Conservation (phyloP, 2,113 vertebrate species). For the Raja brachyura region DNA sequence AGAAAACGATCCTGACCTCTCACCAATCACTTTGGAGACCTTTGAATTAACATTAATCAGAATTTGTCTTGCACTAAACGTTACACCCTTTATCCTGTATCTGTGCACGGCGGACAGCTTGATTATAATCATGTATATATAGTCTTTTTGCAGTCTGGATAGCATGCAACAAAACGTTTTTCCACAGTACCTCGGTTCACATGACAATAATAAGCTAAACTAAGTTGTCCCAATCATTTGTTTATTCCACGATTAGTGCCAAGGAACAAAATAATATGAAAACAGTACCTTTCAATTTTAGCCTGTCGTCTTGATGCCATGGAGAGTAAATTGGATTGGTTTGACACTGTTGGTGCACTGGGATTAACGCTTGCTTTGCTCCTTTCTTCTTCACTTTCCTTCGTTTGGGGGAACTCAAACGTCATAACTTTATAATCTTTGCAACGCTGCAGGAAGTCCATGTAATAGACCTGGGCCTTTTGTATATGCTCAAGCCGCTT, state of each 20-base stretch:
- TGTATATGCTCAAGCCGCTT: conserved; percentile 65
- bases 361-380: background rate
- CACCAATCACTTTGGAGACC: too few species aligned
- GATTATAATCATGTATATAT: too few species aligned
- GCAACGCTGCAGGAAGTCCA: conserved; percentile 69
- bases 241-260: background rate
- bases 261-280: background rate
- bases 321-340: conserved; percentile 58
- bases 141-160: too few species aligned
- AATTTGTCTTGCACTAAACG: too few species aligned
- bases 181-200: too few species aligned
- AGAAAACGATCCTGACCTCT: too few species aligned
- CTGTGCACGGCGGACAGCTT: too few species aligned
- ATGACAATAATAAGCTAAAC: too few species aligned
- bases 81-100: too few species aligned
- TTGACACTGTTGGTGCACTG: background rate
- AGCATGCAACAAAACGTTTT: too few species aligned
- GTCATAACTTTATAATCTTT: conserved; percentile 61
- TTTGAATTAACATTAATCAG: too few species aligned
- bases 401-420: conserved; percentile 57
- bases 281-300: conserved; percentile 76
- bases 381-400: background rate
- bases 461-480: conserved; percentile 62
- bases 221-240: background rate
- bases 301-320: conserved; percentile 76